Percentiles rank a stretch among this genome's conserved stretches.
Evolutionary conservation across 1,140 invertebrate species (phyloP).

Genomic region (Amyelois transitella): DNA sequence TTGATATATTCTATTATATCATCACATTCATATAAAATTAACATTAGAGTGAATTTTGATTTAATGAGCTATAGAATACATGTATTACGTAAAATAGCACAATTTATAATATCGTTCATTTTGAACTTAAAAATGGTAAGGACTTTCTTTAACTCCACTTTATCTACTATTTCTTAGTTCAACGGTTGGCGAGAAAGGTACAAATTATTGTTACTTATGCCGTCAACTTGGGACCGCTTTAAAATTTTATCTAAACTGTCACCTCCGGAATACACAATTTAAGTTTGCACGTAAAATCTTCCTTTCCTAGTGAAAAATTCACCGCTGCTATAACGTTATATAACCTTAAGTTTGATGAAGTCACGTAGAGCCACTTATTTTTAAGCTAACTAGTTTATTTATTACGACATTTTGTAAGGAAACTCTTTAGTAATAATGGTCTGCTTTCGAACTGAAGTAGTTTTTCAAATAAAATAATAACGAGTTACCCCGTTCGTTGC

Average conservation of each 20-base stretch:
- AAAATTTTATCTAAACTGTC: conserved; percentile 53
- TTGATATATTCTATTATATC: background rate
- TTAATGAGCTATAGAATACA: background rate
- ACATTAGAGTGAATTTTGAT: background rate
- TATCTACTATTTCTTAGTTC: background rate
- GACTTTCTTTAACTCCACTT: background rate
- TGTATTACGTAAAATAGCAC: background rate
- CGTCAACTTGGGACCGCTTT: conserved; percentile 19
- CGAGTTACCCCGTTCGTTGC: too few species aligned
- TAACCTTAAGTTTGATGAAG: conserved; percentile 51
- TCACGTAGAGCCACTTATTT: conserved; percentile 30
- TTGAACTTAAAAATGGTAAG: background rate
- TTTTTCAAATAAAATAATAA: too few species aligned
- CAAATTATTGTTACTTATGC: conserved; percentile 3
- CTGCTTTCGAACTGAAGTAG: background rate
- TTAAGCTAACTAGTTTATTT: background rate
- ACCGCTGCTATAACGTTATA: conserved; percentile 37
- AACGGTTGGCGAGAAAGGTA: background rate
- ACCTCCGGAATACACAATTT: conserved; percentile 53
- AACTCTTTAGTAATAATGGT: background rate
- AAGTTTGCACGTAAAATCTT: conserved; percentile 63
- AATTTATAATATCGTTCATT: background rate
- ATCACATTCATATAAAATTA: background rate
- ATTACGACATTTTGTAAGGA: background rate
- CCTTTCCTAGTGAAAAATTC: conserved; percentile 46